Evolutionary conservation across 2,797 vertebrate species (phyloP).

Genomic region (Nannoperca australis): DNA sequence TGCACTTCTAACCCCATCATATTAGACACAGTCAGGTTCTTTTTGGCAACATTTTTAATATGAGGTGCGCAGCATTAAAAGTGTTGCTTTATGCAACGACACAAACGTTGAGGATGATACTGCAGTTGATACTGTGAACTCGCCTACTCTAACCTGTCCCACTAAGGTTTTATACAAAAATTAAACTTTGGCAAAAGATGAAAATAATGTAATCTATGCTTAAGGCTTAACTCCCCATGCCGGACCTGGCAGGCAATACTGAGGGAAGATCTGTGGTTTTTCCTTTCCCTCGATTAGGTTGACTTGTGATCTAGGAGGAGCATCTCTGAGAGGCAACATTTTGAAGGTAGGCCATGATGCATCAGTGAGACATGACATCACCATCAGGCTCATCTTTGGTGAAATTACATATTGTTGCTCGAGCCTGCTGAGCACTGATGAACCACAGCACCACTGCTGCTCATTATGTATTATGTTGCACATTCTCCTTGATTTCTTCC

Average conservation of each 20-base stretch:
- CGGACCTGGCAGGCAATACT: not conserved
- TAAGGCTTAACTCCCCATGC: not conserved
- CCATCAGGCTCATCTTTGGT: not conserved
- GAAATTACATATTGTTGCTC: not conserved
- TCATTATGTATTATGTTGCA: not conserved
- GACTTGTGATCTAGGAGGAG: conserved; percentile 7
- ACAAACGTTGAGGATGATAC: conserved; percentile 22
- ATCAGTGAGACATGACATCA: not conserved
- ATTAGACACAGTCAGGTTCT: conserved; percentile 40
- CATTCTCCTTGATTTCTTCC: not conserved
- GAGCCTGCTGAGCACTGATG: not conserved
- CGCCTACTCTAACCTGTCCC: not conserved
- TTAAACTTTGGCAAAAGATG: conserved; percentile 39
- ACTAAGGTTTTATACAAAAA: conserved; percentile 20
- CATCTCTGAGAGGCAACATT: not conserved
- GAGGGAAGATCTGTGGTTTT: not conserved
- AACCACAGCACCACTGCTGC: not conserved
- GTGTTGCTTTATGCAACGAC: conserved; percentile 7
- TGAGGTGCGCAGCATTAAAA: conserved; percentile 8
- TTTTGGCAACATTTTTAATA: not conserved
- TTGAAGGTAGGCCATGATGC: not conserved
- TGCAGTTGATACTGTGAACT: conserved; percentile 25
- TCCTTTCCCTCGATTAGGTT: conserved; percentile 10
- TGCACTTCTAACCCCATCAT: conserved; percentile 38
- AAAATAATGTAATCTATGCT: conserved; percentile 26